phyloP scores from a whole-genome alignment of 2,888 invertebrate species.

The Sisyra nigra region DNA sequence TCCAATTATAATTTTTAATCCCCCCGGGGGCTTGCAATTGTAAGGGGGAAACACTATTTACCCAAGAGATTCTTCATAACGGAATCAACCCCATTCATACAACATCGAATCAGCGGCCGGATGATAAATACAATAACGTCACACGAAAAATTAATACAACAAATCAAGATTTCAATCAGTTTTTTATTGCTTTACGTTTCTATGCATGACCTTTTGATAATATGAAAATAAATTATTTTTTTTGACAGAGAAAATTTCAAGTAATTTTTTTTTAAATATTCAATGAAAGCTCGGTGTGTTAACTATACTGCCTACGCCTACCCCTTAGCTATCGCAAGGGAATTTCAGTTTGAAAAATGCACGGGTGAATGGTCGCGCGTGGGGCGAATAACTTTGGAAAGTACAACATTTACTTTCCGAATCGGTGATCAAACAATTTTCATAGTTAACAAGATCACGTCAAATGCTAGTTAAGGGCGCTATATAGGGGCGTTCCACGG shows the following conservation, averaged over 20 bases:
- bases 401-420: conserved; percentile 26
- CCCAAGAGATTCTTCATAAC: conserved; percentile 1
- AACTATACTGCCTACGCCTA: background rate
- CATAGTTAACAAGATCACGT: conserved; percentile 27
- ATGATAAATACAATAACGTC: too few relatives aligned
- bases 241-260: too few relatives aligned
- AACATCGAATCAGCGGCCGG: too few relatives aligned
- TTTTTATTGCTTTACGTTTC: too few relatives aligned
- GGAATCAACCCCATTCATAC: background rate
- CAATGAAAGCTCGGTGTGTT: background rate
- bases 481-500: too few relatives aligned
- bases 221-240: too few relatives aligned
- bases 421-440: conserved; percentile 31
- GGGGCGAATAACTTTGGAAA: conserved; percentile 17
- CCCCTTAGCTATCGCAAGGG: too few relatives aligned
- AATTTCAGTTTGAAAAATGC: background rate
- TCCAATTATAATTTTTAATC: conserved; percentile 31
- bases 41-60: background rate
- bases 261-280: too few relatives aligned
- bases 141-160: too few relatives aligned
- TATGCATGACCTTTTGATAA: too few relatives aligned
- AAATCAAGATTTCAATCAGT: too few relatives aligned
- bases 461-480: conserved; percentile 1
- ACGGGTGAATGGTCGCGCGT: conserved; percentile 9
- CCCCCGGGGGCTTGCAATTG: conserved; percentile 18